Percentiles rank a stretch among this genome's conserved stretches.
Evolutionary conservation across 2,797 vertebrate genomes (phyloP).

Genomic region (Sphenodon punctatus): DNA sequence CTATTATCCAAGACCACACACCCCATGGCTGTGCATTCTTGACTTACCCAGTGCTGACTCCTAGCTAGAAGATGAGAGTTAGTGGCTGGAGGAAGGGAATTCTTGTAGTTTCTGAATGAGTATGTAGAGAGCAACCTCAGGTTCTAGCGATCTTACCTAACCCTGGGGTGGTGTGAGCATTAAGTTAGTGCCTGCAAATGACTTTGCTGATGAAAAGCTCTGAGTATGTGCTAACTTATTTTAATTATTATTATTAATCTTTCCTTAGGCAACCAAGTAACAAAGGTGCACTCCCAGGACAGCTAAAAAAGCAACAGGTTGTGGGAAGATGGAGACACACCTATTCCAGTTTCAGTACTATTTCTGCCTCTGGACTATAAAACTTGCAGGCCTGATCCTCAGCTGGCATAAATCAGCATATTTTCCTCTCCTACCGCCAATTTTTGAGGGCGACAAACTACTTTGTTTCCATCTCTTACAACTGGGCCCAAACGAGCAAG

Average conservation of each 20-base stretch:
- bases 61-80: constrained; percentile 2
- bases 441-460: no score
- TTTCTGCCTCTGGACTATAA: background rate
- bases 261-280: constrained; percentile 44
- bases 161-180: background rate
- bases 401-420: background rate
- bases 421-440: no score
- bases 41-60: constrained; percentile 49
- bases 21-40: background rate
- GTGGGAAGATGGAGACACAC: constrained; percentile 56
- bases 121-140: constrained; percentile 23
- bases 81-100: background rate
- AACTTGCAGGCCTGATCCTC: background rate
- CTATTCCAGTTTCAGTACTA: constrained; percentile 50
- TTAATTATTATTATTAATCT: constrained; percentile 29
- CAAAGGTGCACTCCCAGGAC: constrained; percentile 24
- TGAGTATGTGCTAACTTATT: background rate
- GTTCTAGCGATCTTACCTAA: background rate
- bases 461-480: no score
- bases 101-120: constrained; percentile 29
- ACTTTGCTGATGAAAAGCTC: background rate
- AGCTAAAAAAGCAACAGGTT: constrained; percentile 59
- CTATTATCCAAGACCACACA: background rate
- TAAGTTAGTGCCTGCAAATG: background rate
- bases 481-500: no score